phyloP scores from a whole-genome alignment of 2,888 invertebrate genomes.

The Galerucella nymphaeae region DNA sequence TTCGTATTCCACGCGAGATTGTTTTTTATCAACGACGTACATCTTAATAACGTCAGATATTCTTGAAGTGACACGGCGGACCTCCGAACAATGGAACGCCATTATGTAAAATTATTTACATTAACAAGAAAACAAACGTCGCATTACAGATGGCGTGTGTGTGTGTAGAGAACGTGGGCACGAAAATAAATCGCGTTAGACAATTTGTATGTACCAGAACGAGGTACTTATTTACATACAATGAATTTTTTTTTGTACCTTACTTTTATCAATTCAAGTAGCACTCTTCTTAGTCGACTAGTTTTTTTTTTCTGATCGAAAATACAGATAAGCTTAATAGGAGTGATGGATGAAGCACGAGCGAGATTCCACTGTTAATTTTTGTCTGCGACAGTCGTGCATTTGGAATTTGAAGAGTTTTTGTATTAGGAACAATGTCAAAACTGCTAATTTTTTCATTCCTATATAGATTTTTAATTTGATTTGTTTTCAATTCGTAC shows the following conservation, averaged over 20 bases:
- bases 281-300: constrained; percentile 29
- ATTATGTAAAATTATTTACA: constrained; percentile 44
- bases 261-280: constrained; percentile 39
- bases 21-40: constrained; percentile 21
- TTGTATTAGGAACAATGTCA: no score
- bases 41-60: constrained; percentile 36
- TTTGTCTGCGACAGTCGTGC: constrained; percentile 15
- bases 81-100: constrained; percentile 43
- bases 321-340: constrained; percentile 42
- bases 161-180: constrained; percentile 40
- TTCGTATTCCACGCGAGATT: background rate
- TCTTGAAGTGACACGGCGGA: constrained; percentile 29
- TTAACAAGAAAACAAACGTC: constrained; percentile 44
- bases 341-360: constrained; percentile 35
- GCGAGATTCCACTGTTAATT: constrained; percentile 27
- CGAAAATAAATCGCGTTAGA: constrained; percentile 49
- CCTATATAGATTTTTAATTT: no score
- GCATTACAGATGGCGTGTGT: constrained; percentile 36
- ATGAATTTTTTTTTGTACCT: constrained; percentile 43
- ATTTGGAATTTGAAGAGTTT: no score
- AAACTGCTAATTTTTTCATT: no score
- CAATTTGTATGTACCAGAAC: constrained; percentile 49
- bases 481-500: no score
- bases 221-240: constrained; percentile 47
- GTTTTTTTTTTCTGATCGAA: constrained; percentile 37